Conservation (phyloP, 2,797 vertebrate species). For the Astyanax mexicanus region DNA sequence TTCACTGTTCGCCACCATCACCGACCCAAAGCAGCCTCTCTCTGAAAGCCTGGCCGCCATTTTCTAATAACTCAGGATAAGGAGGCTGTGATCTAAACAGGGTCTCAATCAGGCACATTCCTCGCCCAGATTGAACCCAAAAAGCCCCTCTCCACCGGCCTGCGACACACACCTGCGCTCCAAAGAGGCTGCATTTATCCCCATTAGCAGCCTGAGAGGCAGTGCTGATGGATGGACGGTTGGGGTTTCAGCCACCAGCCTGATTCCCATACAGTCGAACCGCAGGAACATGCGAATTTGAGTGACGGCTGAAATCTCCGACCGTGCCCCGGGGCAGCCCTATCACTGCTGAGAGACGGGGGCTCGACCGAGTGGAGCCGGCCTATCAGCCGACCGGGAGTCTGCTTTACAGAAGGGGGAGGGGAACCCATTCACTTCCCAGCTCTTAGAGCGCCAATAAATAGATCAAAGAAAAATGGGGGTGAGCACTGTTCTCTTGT, state of each 20-base stretch:
- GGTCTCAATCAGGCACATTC: slow-evolving; percentile 37
- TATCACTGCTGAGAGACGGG: slow-evolving; percentile 62
- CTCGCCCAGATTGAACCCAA: slow-evolving; percentile 11
- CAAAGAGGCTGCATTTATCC: slow-evolving; percentile 36
- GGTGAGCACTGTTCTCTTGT: neutral
- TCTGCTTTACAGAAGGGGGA: slow-evolving; percentile 65
- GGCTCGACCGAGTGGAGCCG: slow-evolving; percentile 61
- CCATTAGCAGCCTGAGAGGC: slow-evolving; percentile 25
- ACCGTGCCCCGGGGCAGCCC: slow-evolving; percentile 57
- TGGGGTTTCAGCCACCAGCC: slow-evolving; percentile 29
- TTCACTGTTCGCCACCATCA: slow-evolving; percentile 39
- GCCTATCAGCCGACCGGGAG: slow-evolving; percentile 60
- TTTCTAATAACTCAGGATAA: slow-evolving; percentile 42
- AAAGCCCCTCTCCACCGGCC: slow-evolving; percentile 34
- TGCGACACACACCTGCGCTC: slow-evolving; percentile 46
- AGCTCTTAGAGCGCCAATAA: slow-evolving; percentile 20
- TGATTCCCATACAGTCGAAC: slow-evolving; percentile 20
- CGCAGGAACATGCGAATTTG: slow-evolving; percentile 35
- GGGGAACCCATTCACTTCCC: slow-evolving; percentile 8
- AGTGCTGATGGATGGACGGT: slow-evolving; percentile 35
- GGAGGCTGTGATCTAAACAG: slow-evolving; percentile 47
- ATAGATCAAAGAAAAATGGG: neutral
- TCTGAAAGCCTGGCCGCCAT: slow-evolving; percentile 6
- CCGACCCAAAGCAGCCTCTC: slow-evolving; percentile 33
- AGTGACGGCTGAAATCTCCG: slow-evolving; percentile 64